Evolutionary conservation across 2,888 invertebrate species (phyloP), one percentile per base, ranked within the genome.

Genomic region (Philereme vetulata): DNA sequence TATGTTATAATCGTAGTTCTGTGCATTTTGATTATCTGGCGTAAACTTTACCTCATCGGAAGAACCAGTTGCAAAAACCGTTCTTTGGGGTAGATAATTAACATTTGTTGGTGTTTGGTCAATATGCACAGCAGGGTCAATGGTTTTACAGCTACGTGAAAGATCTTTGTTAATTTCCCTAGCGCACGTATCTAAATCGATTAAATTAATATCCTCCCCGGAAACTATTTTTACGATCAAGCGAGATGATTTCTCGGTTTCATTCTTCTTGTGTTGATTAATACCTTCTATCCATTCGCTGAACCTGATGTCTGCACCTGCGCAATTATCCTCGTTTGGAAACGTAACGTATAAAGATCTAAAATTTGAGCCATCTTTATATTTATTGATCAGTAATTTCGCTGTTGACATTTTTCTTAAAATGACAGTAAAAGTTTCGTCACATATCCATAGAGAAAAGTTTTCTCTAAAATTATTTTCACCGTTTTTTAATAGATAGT

Each of bases 351-450:
- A 72, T 68, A 90, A 76, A 63, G 81, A 84, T 81, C 89, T 84
- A 70, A 80, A 85, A 75, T 81, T 80, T 72, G 75, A 68, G 48
- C 81, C 86, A 66, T 81, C 77, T 72, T 87, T 90, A 75, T 84
- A 85, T 87, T 88, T 92, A 72, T 85, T 85, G 75, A 93, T 83
- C 74, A 88, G 78, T 82, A 93, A 74, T 82, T 88, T 92, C 67
- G 82, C 71, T 61, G 75, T 81, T 81, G 87, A 84, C 92, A 92
- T 93, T 69, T 81, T 88, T 77, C 51, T 65, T 68, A 70, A 73
- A 62, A 42, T 64, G 62, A 68, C 63, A 62, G 56, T 58, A 55
- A 44, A 56, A 55, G 34, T 47, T 47, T 2, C 21, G 2, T 21
- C 21, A 21, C 21, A 21, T 21, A 21, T 21, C 21, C 55, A 64